These are phyloP conservation scores for Sylvilagus floridanus DNA, from an alignment of 2,797 vertebrate genomes.

Conservation along the genomic window DNA sequence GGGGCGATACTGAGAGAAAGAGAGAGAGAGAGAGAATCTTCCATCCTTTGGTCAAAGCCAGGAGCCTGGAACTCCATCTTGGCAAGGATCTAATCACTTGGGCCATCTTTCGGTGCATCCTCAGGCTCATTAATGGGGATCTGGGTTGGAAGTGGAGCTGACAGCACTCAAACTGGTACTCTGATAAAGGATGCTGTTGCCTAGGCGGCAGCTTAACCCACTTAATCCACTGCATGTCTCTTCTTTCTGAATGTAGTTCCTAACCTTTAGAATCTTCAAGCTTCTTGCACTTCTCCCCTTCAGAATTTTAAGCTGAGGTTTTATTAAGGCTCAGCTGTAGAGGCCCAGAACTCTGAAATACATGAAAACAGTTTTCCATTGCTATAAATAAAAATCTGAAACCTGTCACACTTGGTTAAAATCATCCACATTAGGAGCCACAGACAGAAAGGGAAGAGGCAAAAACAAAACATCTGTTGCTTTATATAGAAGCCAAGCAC, in stretches of 20 bases:
- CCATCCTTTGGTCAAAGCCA: no score
- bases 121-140: no score
- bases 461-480: constrained; percentile 84
- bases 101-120: no score
- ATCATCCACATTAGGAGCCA: constrained; percentile 82
- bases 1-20: no score
- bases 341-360: constrained; percentile 63
- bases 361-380: constrained; percentile 79
- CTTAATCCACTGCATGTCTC: no score
- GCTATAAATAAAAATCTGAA: constrained; percentile 86
- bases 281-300: not conserved
- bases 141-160: no score
- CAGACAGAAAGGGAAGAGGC: constrained; percentile 79
- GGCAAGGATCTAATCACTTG: no score
- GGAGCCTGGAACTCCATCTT: no score
- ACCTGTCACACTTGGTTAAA: constrained; percentile 87
- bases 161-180: no score
- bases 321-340: constrained; percentile 10
- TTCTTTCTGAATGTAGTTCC: not conserved
- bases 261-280: not conserved
- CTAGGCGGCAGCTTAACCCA: no score
- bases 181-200: no score
- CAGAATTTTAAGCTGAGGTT: constrained; percentile 45
- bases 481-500: constrained; percentile 87
- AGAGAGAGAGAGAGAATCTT: not conserved